A percentile compares a stretch with the other conserved stretches of the same genome.
These are phyloP conservation scores for Platysternon megacephalum DNA, from an alignment of 2,113 vertebrate species.

Conservation along the genomic window DNA sequence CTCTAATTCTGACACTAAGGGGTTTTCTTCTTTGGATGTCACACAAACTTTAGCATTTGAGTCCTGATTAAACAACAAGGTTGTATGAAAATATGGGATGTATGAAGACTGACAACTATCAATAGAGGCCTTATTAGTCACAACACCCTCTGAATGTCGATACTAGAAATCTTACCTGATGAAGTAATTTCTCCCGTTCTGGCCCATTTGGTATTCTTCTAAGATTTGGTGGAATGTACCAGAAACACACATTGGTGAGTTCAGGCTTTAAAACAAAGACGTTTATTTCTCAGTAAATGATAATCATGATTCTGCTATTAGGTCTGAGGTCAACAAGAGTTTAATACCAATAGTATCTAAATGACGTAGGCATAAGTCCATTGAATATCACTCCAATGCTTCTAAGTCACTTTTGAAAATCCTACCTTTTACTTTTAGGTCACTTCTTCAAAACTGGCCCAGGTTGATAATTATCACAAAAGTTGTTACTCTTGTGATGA, in stretches of 20 bases:
- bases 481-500: background rate
- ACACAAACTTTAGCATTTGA: background rate
- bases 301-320: background rate
- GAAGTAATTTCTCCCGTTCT: slow-evolving; percentile 68
- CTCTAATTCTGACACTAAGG: background rate
- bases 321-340: background rate
- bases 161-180: slow-evolving; percentile 55
- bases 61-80: background rate
- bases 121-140: background rate
- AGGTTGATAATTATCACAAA: background rate
- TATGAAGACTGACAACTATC: background rate
- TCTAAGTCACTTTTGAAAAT: background rate
- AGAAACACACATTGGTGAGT: slow-evolving; percentile 79
- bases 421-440: background rate
- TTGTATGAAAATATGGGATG: background rate
- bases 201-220: slow-evolving; percentile 37
- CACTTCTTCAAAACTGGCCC: background rate
- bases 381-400: background rate
- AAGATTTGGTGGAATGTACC: slow-evolving; percentile 76
- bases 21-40: background rate
- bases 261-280: slow-evolving; percentile 72
- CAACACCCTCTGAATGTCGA: background rate
- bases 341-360: background rate
- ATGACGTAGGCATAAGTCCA: background rate
- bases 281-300: background rate